These are phyloP conservation scores for Aporophyla lueneburgensis DNA, from an alignment of 2,888 invertebrate genomes.

Conservation along the genomic window DNA sequence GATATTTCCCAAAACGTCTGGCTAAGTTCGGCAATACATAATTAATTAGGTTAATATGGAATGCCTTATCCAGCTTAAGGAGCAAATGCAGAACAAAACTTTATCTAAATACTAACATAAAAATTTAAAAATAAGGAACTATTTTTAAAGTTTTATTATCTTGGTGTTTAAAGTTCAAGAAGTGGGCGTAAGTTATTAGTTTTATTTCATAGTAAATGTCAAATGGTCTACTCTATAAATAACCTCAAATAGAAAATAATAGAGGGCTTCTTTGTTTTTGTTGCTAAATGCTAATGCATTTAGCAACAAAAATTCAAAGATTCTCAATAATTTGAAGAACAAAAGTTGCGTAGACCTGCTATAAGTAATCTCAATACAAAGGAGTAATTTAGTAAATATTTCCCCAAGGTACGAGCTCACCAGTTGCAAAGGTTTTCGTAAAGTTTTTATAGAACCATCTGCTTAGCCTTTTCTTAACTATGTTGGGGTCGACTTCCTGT, in stretches of 20 bases:
- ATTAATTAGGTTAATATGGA: constrained; percentile 4
- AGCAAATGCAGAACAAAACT: constrained; percentile 14
- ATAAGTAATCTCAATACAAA: constrained; percentile 5
- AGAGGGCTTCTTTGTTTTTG: no score
- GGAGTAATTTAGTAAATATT: neutral
- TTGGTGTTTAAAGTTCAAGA: no score
- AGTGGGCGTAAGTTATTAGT: neutral
- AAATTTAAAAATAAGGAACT: no score
- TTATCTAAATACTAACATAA: no score
- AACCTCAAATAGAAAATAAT: no score
- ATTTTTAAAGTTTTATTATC: no score
- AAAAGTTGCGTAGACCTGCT: neutral
- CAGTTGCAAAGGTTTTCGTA: constrained; percentile 23
- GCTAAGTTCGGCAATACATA: constrained; percentile 9
- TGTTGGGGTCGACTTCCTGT: no score
- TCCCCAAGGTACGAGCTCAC: constrained; percentile 1
- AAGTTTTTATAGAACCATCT: constrained; percentile 1
- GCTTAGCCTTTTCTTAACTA: no score
- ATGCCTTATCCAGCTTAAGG: neutral
- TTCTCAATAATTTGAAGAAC: neutral
- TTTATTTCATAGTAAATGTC: neutral
- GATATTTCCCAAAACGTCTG: constrained; percentile 7
- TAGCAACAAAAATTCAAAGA: neutral
- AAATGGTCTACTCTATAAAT: neutral
- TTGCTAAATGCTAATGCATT: no score